Evolutionary conservation across 2,888 invertebrate species (phyloP), one percentile per base, ranked within the genome.

Genomic region (Lapara coniferarum): DNA sequence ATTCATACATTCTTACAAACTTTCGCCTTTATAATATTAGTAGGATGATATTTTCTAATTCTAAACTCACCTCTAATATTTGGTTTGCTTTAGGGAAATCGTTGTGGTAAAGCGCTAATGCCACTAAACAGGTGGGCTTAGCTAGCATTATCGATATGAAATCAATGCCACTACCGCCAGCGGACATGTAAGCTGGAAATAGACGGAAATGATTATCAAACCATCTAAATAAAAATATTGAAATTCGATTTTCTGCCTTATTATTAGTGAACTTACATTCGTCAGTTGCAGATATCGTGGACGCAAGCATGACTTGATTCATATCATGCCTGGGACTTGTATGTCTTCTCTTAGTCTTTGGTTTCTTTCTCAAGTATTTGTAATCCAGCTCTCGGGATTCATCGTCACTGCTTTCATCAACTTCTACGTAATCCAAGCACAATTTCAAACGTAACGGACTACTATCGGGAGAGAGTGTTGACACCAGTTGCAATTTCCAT

Each of bases 81-180:
- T 97, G 95, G 79, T 96, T 95, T 0, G 97, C 97, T 89, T 96
- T 96, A 8, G 95, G 94, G 75, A 96, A 96, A 83, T 97, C 96
- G 70, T 95, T 95, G 72, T 95, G 95, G 78, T 96, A 96, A 57
- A 98, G 91, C 58, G 97, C 97, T 83, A 97, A 94, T 55, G 96
- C 95, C n/a, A 97, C 95, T 59, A 98, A 90, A 74, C 96, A 96
- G 75, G 96, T 96, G 0, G 97, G 96, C 49, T 96, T 95, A 10
- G 97, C 95, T 68, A 98, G 84, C 97, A 98, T 96, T 68, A 95
- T 95, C 58, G 95, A 94, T 68, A 96, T 90, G 74, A 96, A 94
- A 77, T 95, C 93, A 66, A 90, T 90, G 52, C 85, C 85, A 72
- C 83, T 90, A 56, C 81, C 85, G 75, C 87, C 91, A 12, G 83